phyloP scores from a whole-genome alignment of 30 jellyfish, hydroid and myxozoan genomes.

The Morbakka virulenta region DNA sequence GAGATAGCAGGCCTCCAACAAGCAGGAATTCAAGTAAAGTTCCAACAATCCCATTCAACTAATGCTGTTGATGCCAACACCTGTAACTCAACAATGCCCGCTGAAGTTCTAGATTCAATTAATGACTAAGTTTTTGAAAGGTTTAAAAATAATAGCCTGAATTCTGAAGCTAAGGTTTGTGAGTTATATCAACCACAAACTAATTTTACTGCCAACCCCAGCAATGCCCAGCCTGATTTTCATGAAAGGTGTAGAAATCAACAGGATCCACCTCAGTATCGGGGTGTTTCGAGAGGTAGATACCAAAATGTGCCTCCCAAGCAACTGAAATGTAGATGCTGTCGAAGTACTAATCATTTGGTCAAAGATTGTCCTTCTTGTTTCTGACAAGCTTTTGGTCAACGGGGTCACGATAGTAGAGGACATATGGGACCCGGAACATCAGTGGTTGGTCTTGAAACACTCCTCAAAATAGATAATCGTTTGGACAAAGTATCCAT shows the following conservation, averaged over 20 bases:
- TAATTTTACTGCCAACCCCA: constrained; percentile 22
- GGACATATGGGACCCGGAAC: constrained; percentile 22
- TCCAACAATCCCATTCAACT: not conserved
- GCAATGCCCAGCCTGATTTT: no score
- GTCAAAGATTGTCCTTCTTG: constrained; percentile 38
- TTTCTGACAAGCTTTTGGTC: constrained; percentile 73
- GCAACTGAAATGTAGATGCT: constrained; percentile 48
- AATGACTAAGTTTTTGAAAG: not conserved
- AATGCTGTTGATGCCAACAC: not conserved
- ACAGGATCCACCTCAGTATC: not conserved
- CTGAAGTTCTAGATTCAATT: not conserved
- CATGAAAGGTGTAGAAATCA: constrained; percentile 1
- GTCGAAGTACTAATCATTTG: constrained; percentile 40
- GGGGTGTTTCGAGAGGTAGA: constrained; percentile 27
- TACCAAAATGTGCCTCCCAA: constrained; percentile 4
- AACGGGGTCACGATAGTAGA: constrained; percentile 39
- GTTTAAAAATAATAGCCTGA: not conserved
- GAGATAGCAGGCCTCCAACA: constrained; percentile 14
- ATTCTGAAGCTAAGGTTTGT: not conserved
- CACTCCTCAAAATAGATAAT: constrained; percentile 4
- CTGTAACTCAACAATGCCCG: not conserved
- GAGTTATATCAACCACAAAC: not conserved
- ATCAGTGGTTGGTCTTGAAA: constrained; percentile 16
- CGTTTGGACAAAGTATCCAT: not conserved
- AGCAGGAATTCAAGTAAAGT: not conserved